Evolutionary conservation across 2,797 vertebrate species (phyloP), one percentile per base, ranked within the genome.

Genomic region (Argya squamiceps): DNA sequence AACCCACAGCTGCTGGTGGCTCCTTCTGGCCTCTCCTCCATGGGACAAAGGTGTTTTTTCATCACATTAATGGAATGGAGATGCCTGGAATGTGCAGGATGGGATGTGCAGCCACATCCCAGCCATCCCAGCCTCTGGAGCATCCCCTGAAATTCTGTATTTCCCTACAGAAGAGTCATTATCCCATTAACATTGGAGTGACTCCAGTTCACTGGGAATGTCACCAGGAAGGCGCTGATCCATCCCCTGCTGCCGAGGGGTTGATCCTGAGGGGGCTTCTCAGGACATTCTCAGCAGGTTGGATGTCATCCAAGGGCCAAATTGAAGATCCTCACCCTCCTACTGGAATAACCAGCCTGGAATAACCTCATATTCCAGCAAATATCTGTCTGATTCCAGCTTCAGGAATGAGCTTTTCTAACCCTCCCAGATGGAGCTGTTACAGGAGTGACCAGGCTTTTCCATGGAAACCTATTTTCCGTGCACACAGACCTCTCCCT

Each of bases 1-100:
- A 0, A 2, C 30, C 60, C 27, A 24, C 29, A 32, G 32, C 50
- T 73, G 43, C 55, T 0, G 0, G 4, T 18, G 60, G 32, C 21
- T 93, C 44, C 44, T 50, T 26, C 79, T 6, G 5, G 20, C 29
- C 41, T 53, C 59, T 47, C 55, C 2, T 7, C 60, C 13, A 2
- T 0, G 9, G 32, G 12, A 36, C 22, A 55, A 79, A 64, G 74
- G 8, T 14, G 23, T 29, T 41, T 91, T 70, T 21, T 29, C 24
- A 56, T 50, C 30, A 39, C 15, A 3, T 23, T 47, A 27, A 50
- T 23, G 27, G 64, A 59, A 43, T 16, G n/a, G 43, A 62, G 32
- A 43, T 62, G 65, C 34, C 43, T 3, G 5, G 73, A 49, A 41
- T n/a, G 34, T 12, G 6, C 2, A 1, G 24, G 34, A 16, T 1